phyloP scores from a whole-genome alignment of 2,113 vertebrate species.

The Peromyscus polionotus region DNA sequence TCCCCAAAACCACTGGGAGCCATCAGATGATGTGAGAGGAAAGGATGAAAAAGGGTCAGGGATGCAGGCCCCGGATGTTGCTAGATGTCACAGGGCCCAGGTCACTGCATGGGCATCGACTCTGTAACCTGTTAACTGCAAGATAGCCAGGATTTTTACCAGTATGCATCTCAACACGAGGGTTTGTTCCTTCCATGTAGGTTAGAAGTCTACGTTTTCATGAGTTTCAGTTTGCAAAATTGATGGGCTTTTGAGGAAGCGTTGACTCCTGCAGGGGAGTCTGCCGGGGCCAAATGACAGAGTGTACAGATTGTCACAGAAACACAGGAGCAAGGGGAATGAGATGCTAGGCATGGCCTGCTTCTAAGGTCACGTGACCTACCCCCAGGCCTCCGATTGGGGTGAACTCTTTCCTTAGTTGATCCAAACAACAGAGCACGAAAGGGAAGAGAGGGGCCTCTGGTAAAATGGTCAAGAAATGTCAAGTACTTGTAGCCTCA shows the following conservation, averaged over 20 bases:
- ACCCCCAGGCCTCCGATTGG: not conserved
- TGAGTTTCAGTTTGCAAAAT: not conserved
- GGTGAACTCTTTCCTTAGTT: not conserved
- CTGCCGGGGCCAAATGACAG: not conserved
- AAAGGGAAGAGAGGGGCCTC: not conserved
- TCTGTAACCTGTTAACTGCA: not conserved
- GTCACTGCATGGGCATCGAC: not conserved
- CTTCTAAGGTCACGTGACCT: not conserved
- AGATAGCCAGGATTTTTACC: not conserved
- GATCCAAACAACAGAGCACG: not conserved
- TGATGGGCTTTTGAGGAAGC: not conserved
- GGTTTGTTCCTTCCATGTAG: not conserved
- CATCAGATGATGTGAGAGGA: too few relatives aligned
- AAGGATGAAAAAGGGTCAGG: not conserved
- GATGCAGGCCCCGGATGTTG: not conserved
- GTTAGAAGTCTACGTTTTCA: not conserved
- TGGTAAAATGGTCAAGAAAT: not conserved
- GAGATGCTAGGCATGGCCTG: not conserved
- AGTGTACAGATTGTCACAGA: not conserved
- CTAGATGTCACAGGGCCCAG: not conserved
- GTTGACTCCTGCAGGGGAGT: not conserved
- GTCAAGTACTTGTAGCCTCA: not conserved
- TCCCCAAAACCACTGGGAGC: not conserved
- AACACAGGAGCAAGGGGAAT: not conserved
- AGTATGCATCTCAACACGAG: not conserved